Base-by-base conservation (phyloP, 2,113 vertebrate species). In the Mastomys natalensis region DNA sequence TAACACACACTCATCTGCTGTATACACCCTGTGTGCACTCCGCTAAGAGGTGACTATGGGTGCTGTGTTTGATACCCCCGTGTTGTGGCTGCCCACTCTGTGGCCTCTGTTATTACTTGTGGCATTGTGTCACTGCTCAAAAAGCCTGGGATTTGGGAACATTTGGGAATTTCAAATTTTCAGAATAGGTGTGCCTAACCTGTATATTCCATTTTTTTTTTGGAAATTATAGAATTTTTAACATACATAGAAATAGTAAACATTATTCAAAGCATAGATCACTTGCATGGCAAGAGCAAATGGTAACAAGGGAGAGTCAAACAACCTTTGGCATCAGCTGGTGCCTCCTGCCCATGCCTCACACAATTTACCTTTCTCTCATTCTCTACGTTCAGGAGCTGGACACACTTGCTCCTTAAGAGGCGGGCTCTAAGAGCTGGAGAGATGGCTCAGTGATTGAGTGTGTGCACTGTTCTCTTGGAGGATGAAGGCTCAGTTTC, bases 171-270 rank as follows among this genome's bases (percentile, higher is more conserved):
- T 26, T 55, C 8, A 82, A 19, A 58, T 53, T 84, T 89, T 94
- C 68, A 94, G 51, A 84, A 19, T 74, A 66, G 6, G 26, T 17
- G 51, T 76, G n/a, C 3, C 53, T 80, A 53, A 62, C 5, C 26
- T 66, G 3, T 37, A 78, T 37, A 9, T 90, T 81, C 17, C 48
- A 93, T 55, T 76, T 85, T 91, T 92, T 93, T 92, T 26, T n/a
- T 58, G 70, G 48, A 68, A 93, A 72, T 72, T 53, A 31, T 3
- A 40, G 7, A 26, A 29, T 55, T 72, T 68, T 68, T 55, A 72
- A 26, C 48, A 55, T 7, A n/a, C 37, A 55, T 29, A 72, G 12
- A n/a, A 66, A 86, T 31, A 12, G 7, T 48, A 48, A 53, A 87
- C 58, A 91, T 78, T 22, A 66, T 21, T 86, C 43, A 34, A 92